Evolutionary conservation across 2,888 invertebrate species (phyloP), one percentile per base, ranked within the genome.

Genomic region (Coelopa pilipes): DNA sequence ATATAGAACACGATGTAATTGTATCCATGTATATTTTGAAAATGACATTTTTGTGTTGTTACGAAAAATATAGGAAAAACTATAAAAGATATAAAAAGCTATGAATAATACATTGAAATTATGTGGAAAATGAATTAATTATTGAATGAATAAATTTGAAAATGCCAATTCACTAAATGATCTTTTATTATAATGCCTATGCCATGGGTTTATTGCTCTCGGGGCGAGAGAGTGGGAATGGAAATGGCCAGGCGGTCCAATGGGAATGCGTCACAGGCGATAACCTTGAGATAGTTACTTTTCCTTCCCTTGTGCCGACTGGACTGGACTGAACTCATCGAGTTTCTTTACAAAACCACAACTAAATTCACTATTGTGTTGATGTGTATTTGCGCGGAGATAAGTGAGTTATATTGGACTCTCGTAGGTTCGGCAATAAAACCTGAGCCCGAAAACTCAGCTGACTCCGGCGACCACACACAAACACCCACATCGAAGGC

Each of bases 231-330:
- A 7, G 34, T 7, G 34, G 34, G 34, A 34, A 34, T 34, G 34
- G 34, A 34, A 34, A 34, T 4, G 34, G 34, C 34, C 34, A 34
- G 34, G 7, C 34, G 7, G 34, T 7, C 34, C 7, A 34, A 4
- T 34, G 34, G 7, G 17, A 53, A 9, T 53, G 53, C 57, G 57
- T 57, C 57, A n/a, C 50, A 2, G 5, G 17, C 19, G 53, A 67
- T 53, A 67, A 67, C 67, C 67, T 67, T 67, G 67, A 67, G 19
- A 34, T 67, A 67, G 50, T 67, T 67, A 9, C 47, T n/a, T 15
- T 45, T 65, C 11, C 13, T 49, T 67, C 21, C 24, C 49, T 49
- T 34, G 45, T 17, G 24, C 63, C 63, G 15, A 63, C 47, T 1
- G 53, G 9, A 53, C 15, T 53, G 17, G 10, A n/a, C 15, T n/a